A percentile compares a stretch with the other conserved stretches of the same genome.
phyloP scores from a whole-genome alignment of 2,888 invertebrate species.

The Cordylochernes scorpioides region DNA sequence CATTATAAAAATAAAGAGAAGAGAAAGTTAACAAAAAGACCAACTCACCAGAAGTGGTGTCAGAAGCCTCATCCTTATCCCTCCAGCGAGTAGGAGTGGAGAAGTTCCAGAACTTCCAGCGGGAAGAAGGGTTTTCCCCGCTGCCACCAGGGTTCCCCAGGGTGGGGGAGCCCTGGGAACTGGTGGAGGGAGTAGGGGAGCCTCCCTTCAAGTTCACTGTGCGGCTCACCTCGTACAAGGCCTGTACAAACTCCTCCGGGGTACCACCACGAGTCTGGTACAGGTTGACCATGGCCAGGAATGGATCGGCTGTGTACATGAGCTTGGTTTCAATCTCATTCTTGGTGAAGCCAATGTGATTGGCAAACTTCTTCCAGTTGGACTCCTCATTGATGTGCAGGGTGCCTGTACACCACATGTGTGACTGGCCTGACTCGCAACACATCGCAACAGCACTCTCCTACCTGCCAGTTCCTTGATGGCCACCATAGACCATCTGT shows the following conservation, averaged over 20 bases:
- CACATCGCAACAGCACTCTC: no score
- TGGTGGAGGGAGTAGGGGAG: background rate
- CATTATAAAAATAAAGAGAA: background rate
- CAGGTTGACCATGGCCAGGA: conserved; percentile 16
- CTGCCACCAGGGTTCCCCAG: no score
- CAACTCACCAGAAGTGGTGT: conserved; percentile 1
- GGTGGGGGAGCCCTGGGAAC: conserved; percentile 2
- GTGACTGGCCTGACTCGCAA: no score
- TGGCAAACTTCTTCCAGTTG: conserved; percentile 18
- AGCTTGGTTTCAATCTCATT: conserved; percentile 17
- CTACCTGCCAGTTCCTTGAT: conserved; percentile 16
- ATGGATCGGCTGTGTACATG: conserved; percentile 16
- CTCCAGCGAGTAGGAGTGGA: conserved; percentile 2
- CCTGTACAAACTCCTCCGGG: conserved; percentile 18
- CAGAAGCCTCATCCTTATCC: conserved; percentile 2
- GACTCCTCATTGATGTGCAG: conserved; percentile 17
- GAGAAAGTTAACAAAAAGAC: background rate
- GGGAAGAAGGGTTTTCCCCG: no score
- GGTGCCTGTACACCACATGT: conserved; percentile 6
- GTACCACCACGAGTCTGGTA: conserved; percentile 17
- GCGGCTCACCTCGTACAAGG: conserved; percentile 16
- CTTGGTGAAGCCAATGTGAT: conserved; percentile 18
- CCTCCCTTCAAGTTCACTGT: conserved; percentile 11
- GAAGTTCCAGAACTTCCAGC: background rate
- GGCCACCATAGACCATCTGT: conserved; percentile 17